Conservation (phyloP, 1,140 invertebrate genomes). For the Stenopsyche tienmushanensis region DNA sequence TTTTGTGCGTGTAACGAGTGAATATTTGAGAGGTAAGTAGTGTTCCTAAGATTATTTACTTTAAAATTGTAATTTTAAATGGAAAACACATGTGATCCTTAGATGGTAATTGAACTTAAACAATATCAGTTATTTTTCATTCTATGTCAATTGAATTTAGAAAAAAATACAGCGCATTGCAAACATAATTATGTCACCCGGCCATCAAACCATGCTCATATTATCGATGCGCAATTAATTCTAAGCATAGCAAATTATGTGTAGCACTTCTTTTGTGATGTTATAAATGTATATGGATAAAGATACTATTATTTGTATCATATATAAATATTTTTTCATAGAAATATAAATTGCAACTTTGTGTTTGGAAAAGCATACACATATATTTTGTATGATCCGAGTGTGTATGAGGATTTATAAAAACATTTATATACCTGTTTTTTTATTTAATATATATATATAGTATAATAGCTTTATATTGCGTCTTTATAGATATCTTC, state of each 20-base stretch:
- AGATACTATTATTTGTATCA: too few relatives aligned
- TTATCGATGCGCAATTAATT: not conserved
- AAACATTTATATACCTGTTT: too few relatives aligned
- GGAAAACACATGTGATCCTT: not conserved
- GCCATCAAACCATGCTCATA: not conserved
- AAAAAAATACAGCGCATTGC: not conserved
- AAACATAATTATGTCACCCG: not conserved
- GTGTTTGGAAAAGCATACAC: too few relatives aligned
- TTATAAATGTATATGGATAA: too few relatives aligned
- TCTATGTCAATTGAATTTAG: not conserved
- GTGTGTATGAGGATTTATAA: too few relatives aligned
- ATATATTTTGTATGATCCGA: too few relatives aligned
- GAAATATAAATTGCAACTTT: constrained; percentile 2
- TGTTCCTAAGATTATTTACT: too few relatives aligned
- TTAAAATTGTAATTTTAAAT: not conserved
- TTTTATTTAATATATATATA: constrained; percentile 13
- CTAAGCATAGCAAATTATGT: not conserved
- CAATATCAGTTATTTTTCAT: not conserved
- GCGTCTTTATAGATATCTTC: too few relatives aligned
- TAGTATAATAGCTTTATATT: too few relatives aligned
- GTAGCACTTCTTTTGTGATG: not conserved
- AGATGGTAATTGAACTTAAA: not conserved
- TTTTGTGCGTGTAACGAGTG: not conserved
- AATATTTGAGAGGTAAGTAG: not conserved
- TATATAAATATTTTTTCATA: not conserved